These are phyloP conservation scores for Acrocephalus kingi DNA, from an alignment of 2,113 vertebrate genomes.

Conservation along the genomic window DNA sequence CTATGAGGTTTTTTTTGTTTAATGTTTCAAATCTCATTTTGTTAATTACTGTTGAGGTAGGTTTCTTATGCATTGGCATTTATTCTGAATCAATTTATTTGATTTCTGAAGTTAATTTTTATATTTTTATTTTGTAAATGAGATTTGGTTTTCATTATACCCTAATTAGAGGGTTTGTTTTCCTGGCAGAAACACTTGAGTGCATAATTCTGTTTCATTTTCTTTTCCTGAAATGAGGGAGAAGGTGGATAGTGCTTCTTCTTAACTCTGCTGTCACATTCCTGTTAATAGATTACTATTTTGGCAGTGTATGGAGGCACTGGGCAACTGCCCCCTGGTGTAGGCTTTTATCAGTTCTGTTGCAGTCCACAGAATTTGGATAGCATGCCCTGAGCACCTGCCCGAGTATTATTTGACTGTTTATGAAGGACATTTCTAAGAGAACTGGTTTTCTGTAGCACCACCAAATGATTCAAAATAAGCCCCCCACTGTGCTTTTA, in stretches of 20 bases:
- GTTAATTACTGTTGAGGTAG: constrained; percentile 47
- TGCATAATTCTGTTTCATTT: constrained; percentile 55
- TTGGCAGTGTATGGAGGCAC: not conserved
- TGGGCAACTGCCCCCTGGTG: not conserved
- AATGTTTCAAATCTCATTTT: constrained; percentile 62
- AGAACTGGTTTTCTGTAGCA: not conserved
- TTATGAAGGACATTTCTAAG: not conserved
- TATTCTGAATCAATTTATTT: constrained; percentile 64
- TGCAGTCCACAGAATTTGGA: not conserved
- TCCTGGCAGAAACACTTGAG: constrained; percentile 46
- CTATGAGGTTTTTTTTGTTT: constrained; percentile 26
- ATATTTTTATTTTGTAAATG: constrained; percentile 66
- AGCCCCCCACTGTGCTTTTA: not conserved
- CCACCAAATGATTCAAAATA: not conserved
- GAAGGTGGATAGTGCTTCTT: not conserved
- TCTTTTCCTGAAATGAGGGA: constrained; percentile 24
- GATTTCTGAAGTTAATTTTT: constrained; percentile 72
- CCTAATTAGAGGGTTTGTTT: constrained; percentile 65
- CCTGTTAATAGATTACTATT: not conserved
- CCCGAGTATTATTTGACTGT: not conserved
- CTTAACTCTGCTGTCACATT: not conserved
- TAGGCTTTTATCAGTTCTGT: not conserved
- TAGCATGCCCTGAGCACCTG: not conserved
- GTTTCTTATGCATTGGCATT: constrained; percentile 56
- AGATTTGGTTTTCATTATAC: constrained; percentile 52